These are phyloP conservation scores for Bursaphelenchus mucronatus DNA, from an alignment of 1,140 invertebrate genomes.

Conservation along the genomic window DNA sequence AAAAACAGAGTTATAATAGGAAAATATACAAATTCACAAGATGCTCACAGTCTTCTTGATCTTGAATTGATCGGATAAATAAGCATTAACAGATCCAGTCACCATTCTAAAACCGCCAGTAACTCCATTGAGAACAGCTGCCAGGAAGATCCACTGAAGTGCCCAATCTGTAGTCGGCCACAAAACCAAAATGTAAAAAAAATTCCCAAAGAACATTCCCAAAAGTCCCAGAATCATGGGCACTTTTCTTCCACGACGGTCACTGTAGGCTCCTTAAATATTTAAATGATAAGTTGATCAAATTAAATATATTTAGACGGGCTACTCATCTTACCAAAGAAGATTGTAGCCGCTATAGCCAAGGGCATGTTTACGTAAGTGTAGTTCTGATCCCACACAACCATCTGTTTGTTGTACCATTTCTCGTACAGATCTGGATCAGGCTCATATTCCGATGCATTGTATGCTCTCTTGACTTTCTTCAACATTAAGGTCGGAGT, in stretches of 20 bases:
- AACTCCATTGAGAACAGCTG: conserved; percentile 23
- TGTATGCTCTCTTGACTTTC: conserved; percentile 24
- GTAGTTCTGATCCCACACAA: conserved; percentile 32
- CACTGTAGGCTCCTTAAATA: conserved; percentile 33
- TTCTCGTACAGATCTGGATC: conserved; percentile 25
- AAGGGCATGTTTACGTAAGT: conserved; percentile 27
- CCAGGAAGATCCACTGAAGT: conserved; percentile 24
- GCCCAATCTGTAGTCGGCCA: conserved; percentile 22
- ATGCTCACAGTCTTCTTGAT: conserved; percentile 23
- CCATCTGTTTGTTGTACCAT: conserved; percentile 30
- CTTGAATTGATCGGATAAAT: conserved; percentile 31
- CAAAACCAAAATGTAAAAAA: conserved; percentile 30
- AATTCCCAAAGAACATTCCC: conserved; percentile 22
- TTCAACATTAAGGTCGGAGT: conserved; percentile 17
- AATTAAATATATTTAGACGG: not conserved
- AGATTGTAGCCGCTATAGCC: conserved; percentile 21
- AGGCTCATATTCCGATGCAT: conserved; percentile 7
- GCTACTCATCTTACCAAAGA: conserved; percentile 15
- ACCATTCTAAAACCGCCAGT: conserved; percentile 20
- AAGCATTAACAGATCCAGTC: conserved; percentile 30
- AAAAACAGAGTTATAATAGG: not conserved
- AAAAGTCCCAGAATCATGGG: conserved; percentile 23
- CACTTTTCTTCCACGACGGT: conserved; percentile 24
- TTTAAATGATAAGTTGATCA: not conserved
- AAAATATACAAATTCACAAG: not conserved